Evolutionary conservation across 92 coral and sea anemone species (phyloP), one percentile per base, ranked within the genome.

Genomic region (Zoanthus gigantus): DNA sequence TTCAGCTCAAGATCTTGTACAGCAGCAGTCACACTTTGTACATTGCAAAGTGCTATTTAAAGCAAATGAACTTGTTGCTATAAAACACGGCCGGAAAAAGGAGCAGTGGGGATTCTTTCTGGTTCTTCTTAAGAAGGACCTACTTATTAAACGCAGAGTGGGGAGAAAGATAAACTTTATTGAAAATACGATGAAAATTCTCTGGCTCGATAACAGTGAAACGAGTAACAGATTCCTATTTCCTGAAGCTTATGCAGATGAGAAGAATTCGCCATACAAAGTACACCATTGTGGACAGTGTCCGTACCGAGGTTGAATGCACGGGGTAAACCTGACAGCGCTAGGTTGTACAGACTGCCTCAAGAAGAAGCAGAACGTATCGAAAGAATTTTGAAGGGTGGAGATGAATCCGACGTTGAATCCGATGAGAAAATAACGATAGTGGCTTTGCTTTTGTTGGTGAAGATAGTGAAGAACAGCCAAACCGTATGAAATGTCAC

Each of bases 91-190:
- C 30, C 61, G 92, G 47, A 87, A 72, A 57, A 89, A 88, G 37
- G 92, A 83, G 71, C 92, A 79, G 53, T 89, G 77, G 44, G 77
- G 92, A 52, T 89, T 83, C 71, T 89, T 89, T 66, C 77, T 89
- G 57, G 84, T 84, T 73, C 65, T 88, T 71, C 83, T 88, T 28
- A 17, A 72, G 77, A 88, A 88, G 77, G 92, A 89, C 84, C 75
- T 84, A 57, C 83, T 89, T 14, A 77, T 84, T 12, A 89, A 84
- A 69, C 72, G 85, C 58, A 76, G 14, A 34, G 16, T 57, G 45
- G 69, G 74, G 31, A 83, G 65, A 46, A 67, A 83, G n/a, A 56
- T 79, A 15, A 77, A 88, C 28, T 81, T 88, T 50, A 34, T 71
- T 80, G 87, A 88, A 12, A 69, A 80, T 45, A 48, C 47, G 31